Percentiles rank a stretch among this genome's conserved stretches.
These are phyloP conservation scores for Aspidiotus destructor DNA, from an alignment of 2,888 invertebrate genomes.

Conservation along the genomic window DNA sequence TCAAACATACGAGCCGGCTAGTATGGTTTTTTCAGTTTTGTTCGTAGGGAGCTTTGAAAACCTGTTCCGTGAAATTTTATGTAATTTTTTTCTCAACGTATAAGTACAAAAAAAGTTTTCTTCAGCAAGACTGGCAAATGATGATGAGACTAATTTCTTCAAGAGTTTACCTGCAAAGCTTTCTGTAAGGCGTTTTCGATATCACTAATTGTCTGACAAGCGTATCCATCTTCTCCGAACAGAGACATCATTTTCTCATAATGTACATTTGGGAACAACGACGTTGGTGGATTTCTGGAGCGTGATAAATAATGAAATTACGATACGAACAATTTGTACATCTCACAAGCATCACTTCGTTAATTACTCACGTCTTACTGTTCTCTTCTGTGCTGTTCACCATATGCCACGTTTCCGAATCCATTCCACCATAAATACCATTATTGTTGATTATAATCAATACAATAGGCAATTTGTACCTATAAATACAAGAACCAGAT, in stretches of 20 bases:
- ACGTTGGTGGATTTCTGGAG: conserved; percentile 72
- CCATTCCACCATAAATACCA: conserved; percentile 84
- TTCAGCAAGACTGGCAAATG: no score
- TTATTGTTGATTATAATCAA: conserved; percentile 90
- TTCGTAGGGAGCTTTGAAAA: no score
- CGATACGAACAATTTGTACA: no score
- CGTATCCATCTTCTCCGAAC: conserved; percentile 70
- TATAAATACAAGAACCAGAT: conserved; percentile 40
- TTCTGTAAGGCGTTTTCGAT: conserved; percentile 59
- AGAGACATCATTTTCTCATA: conserved; percentile 87
- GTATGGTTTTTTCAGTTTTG: no score
- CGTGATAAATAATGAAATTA: conserved; percentile 32
- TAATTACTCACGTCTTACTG: conserved; percentile 57
- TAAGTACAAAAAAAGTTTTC: no score
- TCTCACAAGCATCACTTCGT: neutral
- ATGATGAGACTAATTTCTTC: neutral
- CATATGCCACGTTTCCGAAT: conserved; percentile 60
- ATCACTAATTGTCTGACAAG: conserved; percentile 67
- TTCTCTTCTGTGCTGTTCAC: conserved; percentile 61
- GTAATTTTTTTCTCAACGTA: no score
- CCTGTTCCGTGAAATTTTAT: no score
- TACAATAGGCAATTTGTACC: conserved; percentile 83
- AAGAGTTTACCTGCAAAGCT: conserved; percentile 48
- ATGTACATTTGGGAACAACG: conserved; percentile 63
- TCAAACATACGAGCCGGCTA: no score